Evolutionary conservation across 2,113 vertebrate genomes (phyloP).

Genomic region (Alouatta palliata): DNA sequence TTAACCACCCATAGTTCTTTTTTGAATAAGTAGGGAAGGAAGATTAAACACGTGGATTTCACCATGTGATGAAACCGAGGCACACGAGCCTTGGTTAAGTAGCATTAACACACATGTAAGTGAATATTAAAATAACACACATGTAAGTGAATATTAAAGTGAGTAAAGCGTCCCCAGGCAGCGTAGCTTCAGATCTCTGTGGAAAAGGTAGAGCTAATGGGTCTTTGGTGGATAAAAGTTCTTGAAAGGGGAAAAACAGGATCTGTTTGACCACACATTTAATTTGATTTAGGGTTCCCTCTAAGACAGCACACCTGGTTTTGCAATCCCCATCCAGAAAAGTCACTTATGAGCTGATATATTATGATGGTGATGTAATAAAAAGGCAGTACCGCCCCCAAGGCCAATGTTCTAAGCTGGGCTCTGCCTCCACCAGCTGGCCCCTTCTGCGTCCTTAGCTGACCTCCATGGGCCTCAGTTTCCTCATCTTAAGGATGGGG

Average conservation of each 20-base stretch:
- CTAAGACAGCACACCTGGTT: neutral
- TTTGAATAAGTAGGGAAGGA: constrained; percentile 2
- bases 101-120: constrained; percentile 50
- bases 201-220: constrained; percentile 62
- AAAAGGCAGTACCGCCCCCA: neutral
- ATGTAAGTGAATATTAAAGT: constrained; percentile 27
- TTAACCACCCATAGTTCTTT: constrained; percentile 30
- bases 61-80: constrained; percentile 9
- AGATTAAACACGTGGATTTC: constrained; percentile 61
- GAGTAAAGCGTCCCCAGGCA: constrained; percentile 64
- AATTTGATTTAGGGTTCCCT: neutral
- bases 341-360: neutral
- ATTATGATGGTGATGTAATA: neutral
- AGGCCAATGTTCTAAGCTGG: neutral
- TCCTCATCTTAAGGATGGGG: neutral
- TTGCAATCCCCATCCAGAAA: neutral
- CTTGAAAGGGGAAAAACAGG: constrained; percentile 8
- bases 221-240: constrained; percentile 8
- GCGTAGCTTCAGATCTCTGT: constrained; percentile 56
- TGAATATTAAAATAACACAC: neutral
- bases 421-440: neutral
- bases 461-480: neutral
- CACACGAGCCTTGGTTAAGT: neutral
- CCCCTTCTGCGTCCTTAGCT: neutral
- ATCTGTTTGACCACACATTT: neutral